A percentile compares a stretch with the other conserved stretches of the same genome.
Conservation (phyloP, 2,888 invertebrate species). For the Serripes groenlandicus region DNA sequence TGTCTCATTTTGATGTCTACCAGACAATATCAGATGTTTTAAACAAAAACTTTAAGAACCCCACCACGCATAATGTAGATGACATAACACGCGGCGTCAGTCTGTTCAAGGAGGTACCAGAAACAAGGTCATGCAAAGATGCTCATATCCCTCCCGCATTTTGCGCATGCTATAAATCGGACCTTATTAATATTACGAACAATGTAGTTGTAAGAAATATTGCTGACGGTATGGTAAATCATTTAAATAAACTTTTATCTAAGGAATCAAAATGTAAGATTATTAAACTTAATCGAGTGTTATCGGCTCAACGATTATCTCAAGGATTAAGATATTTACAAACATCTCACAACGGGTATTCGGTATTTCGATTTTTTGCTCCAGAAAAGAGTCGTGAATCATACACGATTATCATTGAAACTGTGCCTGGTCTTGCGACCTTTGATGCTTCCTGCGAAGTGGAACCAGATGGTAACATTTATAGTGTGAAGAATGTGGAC, state of each 20-base stretch:
- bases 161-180: conserved; percentile 64
- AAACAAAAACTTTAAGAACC: conserved; percentile 57
- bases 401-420: conserved; percentile 1
- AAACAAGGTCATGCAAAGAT: conserved; percentile 91
- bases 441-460: conserved; percentile 14
- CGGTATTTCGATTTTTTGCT: not conserved
- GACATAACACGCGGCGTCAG: conserved; percentile 87
- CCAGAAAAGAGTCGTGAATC: not conserved
- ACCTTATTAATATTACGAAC: conserved; percentile 5
- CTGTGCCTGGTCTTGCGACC: conserved; percentile 10
- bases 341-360: not conserved
- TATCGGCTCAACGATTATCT: not conserved
- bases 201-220: not conserved
- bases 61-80: conserved; percentile 10
- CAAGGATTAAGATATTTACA: conserved; percentile 12
- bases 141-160: conserved; percentile 92
- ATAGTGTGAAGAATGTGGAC: not conserved
- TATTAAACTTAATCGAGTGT: not conserved
- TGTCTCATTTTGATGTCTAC: conserved; percentile 94
- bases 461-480: not conserved
- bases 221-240: not conserved
- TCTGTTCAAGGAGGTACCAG: conserved; percentile 91
- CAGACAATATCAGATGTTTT: conserved; percentile 91
- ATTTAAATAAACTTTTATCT: conserved; percentile 13
- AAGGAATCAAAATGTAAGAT: not conserved